Base-by-base conservation (phyloP, 2,888 invertebrate species). In the Acholoe squamosa region DNA sequence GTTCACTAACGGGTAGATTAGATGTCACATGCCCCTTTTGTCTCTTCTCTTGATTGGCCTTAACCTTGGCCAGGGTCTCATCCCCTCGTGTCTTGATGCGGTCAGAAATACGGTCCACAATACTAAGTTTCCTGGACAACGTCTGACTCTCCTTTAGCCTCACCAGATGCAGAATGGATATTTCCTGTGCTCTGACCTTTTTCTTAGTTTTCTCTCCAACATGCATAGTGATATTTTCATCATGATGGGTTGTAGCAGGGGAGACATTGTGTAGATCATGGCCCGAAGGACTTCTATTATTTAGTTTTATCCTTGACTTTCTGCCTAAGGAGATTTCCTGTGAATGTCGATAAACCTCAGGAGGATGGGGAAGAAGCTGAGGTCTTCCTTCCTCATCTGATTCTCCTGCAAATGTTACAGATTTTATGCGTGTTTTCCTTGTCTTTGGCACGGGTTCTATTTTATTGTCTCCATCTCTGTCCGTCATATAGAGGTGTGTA, bases 101-200 rank as follows among this genome's bases (percentile, higher is more conserved):
- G 0, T 84, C 19, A 5, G 84, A 84, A 43, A 84, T 84, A 7
- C 84, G 28, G 43, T 84, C 84, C 43, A 84, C 84, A 10, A 84
- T 84, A 43, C 84, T 84, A 1, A 84, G 43, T 33, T 51, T 34
- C 28, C 84, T 34, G 19, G 84, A 84, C 12, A 84, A 84, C 0
- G 43, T 84, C 25, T 84, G 84, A n/a, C 43, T 51, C 28, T 84
- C 34, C 25, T 84, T 84, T n/a, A 84, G 43, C 43, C 51, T 84
- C 10, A 84, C 84, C 10, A 84, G 19, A 19, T 84, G 84, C 25
- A 84, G 22, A 19, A 84, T 10, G 12, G 84, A 84, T 43, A 84
- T 84, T 33, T 84, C 84, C 5, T 84, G 22, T 0, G 84, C 22
- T n/a, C 22, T 33, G 34, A 22, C 19, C 12, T 84, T 84, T 22